phyloP scores from a whole-genome alignment of 2,888 invertebrate species.

The Pherbina coryleti region DNA sequence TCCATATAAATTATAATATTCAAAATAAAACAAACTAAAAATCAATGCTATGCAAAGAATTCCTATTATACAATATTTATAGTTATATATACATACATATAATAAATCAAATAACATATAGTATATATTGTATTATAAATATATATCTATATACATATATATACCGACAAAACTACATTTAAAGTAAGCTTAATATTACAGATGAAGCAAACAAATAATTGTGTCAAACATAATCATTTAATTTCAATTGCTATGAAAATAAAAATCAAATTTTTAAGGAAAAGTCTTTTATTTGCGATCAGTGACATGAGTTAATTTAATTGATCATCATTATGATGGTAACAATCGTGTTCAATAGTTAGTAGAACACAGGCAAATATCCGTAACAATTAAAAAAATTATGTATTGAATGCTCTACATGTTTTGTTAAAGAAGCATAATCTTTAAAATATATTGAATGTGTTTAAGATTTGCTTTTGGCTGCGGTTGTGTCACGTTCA shows the following conservation, averaged over 20 bases:
- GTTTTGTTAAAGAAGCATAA: neutral
- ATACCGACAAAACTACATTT: slow-evolving; percentile 18
- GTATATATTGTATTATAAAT: slow-evolving; percentile 37
- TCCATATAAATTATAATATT: slow-evolving; percentile 33
- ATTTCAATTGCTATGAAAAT: slow-evolving; percentile 38
- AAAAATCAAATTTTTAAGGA: slow-evolving; percentile 35
- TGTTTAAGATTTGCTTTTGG: slow-evolving; percentile 55
- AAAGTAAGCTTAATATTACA: slow-evolving; percentile 2
- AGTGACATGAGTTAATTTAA: slow-evolving; percentile 13
- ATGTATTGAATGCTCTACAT: neutral
- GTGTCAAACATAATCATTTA: slow-evolving; percentile 48
- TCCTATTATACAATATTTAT: slow-evolving; percentile 52
- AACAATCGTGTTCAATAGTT: neutral
- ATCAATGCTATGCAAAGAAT: slow-evolving; percentile 50
- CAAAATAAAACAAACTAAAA: slow-evolving; percentile 40
- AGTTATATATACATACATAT: slow-evolving; percentile 44
- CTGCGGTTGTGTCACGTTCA: slow-evolving; percentile 75
- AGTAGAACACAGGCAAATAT: neutral
- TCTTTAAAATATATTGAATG: neutral
- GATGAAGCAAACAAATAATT: slow-evolving; percentile 16
- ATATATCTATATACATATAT: slow-evolving; percentile 27
- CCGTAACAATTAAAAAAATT: neutral
- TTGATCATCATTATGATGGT: neutral
- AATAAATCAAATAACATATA: slow-evolving; percentile 26
- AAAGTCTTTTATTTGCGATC: slow-evolving; percentile 19